A percentile compares a stretch with the other conserved stretches of the same genome.
Conservation (phyloP, 2,113 vertebrate genomes). For the Melanocharis versteri region DNA sequence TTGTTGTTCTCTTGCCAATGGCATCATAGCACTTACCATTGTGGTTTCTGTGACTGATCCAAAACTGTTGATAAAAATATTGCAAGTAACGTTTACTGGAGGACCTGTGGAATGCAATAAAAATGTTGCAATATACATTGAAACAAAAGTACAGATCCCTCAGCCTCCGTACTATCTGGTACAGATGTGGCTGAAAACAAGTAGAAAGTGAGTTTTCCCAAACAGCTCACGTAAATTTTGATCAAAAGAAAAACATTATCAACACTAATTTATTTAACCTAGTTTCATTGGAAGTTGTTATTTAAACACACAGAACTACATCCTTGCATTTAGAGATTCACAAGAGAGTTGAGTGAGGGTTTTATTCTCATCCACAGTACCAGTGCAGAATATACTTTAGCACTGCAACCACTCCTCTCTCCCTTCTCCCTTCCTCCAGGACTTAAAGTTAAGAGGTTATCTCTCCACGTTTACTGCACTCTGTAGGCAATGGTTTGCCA, state of each 20-base stretch:
- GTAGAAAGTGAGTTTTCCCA: conserved; percentile 62
- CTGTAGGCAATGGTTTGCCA: background rate
- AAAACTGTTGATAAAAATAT: conserved; percentile 99
- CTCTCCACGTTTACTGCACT: background rate
- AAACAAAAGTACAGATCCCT: conserved; percentile 70
- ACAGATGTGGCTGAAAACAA: conserved; percentile 68
- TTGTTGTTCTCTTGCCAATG: conserved; percentile 74
- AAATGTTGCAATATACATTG: conserved; percentile 82
- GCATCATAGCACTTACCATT: conserved; percentile 87
- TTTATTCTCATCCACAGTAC: background rate
- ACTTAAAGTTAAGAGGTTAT: background rate
- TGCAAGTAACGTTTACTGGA: conserved; percentile 98
- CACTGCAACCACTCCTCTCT: background rate
- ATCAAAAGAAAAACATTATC: background rate
- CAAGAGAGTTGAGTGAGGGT: background rate
- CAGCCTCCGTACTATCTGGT: conserved; percentile 70
- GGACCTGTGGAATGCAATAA: conserved; percentile 94
- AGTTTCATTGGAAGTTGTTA: background rate
- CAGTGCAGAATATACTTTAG: accelerated
- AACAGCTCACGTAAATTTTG: background rate
- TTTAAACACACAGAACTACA: background rate
- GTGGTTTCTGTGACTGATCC: conserved; percentile 97
- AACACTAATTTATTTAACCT: background rate
- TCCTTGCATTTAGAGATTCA: background rate
- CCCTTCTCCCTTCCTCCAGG: background rate